Base-by-base conservation (phyloP, 2,888 invertebrate genomes). In the Archips crataeganus region DNA sequence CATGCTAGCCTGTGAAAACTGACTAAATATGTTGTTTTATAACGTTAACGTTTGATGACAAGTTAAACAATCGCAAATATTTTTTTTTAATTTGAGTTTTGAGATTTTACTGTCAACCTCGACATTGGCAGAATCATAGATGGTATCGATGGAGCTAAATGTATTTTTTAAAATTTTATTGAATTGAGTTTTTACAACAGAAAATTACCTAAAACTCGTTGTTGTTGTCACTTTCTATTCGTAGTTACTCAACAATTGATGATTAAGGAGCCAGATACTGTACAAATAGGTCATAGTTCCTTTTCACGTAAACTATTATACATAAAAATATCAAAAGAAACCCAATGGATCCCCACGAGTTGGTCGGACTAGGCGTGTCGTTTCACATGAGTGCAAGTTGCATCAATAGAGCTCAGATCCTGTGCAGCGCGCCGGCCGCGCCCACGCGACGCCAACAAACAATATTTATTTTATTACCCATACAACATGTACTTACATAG, bases 331-430 rank as follows among this genome's bases (percentile, higher is more conserved):
- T 57, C 57, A 57, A 68, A 60, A 36, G 15, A 57, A 36, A 34
- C 49, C 51, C 54, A 49, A 42, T 47, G 42, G 60, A 57, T 36
- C 57, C 60, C 63, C 51, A 51, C 49, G 73, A 45, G 66, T 65
- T 74, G 60, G 64, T 54, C 15, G 47, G 65, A 60, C 59, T 81
- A 86, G 92, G 92, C 84, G 88, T 81, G 90, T 81, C 89, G 90
- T 84, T 85, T 87, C 90, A 88, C 86, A 86, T 87, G 90, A 91
- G 78, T 86, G 82, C 65, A 49, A 54, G 84, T 90, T 57, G 90
- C 90, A 88, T 77, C 89, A 90, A 93, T 93, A 89, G 93, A 92
- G 92, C 94, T 91, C 92, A 93, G 92, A 93, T 94, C 94, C 94
- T 93, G 91, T 90, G 85, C 84, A 79, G 80, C 88, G 89, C 88